These are phyloP conservation scores for Gallinago undulata DNA, from an alignment of 2,113 vertebrate genomes.

Conservation along the genomic window DNA sequence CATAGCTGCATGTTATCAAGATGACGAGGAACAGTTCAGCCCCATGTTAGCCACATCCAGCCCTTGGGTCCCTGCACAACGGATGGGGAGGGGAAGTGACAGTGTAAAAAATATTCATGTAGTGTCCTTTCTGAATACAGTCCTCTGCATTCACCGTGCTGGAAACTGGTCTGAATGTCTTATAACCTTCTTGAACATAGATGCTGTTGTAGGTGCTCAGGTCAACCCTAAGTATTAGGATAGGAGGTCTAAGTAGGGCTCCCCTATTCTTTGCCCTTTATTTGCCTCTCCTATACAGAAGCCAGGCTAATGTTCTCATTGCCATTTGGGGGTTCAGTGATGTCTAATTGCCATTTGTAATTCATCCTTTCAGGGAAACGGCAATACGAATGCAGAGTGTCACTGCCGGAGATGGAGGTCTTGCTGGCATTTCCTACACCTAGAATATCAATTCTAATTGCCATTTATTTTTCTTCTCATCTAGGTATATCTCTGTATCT, in stretches of 20 bases:
- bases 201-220: background rate
- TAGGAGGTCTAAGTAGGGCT: background rate
- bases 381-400: background rate
- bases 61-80: background rate
- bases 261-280: background rate
- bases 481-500: slow-evolving; percentile 63
- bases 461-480: slow-evolving; percentile 66
- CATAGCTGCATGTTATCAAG: background rate
- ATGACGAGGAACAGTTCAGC: accelerated
- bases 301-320: background rate
- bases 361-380: background rate
- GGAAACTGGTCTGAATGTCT: background rate
- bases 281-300: background rate
- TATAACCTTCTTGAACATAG: background rate
- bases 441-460: slow-evolving; percentile 58
- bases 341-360: background rate
- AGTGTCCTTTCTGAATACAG: background rate
- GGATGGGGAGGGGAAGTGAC: background rate
- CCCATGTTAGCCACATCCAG: accelerated
- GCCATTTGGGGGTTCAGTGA: background rate
- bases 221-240: background rate
- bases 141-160: background rate
- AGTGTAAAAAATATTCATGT: background rate
- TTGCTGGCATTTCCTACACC: background rate
- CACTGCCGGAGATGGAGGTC: background rate